Percentiles rank a stretch among this genome's conserved stretches.
phyloP scores from a whole-genome alignment of 2,888 invertebrate genomes.

The Synanthedon myopaeformis region DNA sequence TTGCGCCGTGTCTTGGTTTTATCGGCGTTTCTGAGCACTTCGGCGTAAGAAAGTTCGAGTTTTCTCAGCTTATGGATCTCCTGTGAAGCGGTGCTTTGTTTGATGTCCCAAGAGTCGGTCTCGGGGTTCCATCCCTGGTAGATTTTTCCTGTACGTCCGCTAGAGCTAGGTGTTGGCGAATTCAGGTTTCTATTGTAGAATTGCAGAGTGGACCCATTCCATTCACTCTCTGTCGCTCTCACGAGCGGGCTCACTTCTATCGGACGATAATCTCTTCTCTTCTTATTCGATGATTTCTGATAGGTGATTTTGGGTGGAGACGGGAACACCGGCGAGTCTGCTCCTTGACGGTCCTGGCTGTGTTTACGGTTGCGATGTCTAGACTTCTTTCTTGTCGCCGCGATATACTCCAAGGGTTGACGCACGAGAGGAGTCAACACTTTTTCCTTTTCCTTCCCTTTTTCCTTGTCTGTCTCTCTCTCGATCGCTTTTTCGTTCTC shows the following conservation, averaged over 20 bases:
- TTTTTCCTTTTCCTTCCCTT: conserved; percentile 53
- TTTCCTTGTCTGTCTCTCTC: conserved; percentile 26
- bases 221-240: conserved; percentile 51
- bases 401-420: conserved; percentile 81
- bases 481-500: conserved; percentile 46
- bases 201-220: conserved; percentile 80
- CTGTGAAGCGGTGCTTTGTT: conserved; percentile 81
- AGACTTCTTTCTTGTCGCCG: conserved; percentile 78
- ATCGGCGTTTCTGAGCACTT: conserved; percentile 80
- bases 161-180: conserved; percentile 71
- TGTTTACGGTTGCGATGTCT: conserved; percentile 75
- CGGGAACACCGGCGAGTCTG: conserved; percentile 77
- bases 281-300: conserved; percentile 67
- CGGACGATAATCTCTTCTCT: conserved; percentile 70
- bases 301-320: conserved; percentile 76
- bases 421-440: conserved; percentile 76
- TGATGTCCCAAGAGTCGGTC: conserved; percentile 60
- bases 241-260: conserved; percentile 66
- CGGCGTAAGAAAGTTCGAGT: conserved; percentile 87
- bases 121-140: conserved; percentile 64
- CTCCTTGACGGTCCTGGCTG: conserved; percentile 72
- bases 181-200: conserved; percentile 75
- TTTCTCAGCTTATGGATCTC: conserved; percentile 85
- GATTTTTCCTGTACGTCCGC: conserved; percentile 58
- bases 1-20: conserved; percentile 65